Base-by-base conservation (phyloP, 1,140 invertebrate species). In the Planococcus citri region DNA sequence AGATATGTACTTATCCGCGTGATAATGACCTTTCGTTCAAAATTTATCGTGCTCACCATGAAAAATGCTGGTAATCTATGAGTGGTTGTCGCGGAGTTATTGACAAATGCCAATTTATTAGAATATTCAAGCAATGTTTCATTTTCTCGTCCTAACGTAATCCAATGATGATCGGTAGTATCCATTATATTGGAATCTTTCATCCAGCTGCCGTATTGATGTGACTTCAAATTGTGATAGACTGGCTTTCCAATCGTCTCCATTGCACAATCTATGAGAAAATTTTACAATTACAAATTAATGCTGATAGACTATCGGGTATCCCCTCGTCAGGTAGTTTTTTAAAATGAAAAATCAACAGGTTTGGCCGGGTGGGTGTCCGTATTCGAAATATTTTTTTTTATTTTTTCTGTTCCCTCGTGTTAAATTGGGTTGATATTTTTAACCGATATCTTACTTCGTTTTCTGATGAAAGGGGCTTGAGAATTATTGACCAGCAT, bases 161-260 rank as follows among this genome's bases (percentile, higher is more conserved):
- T 85, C 87, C 91, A 97, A 27, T 91, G 85, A 75, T 91, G 92
- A 38, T 91, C 86, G 0, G 79, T 79, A 25, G 81, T 80, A 12
- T 71, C 69, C 12, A 29, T 38, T 41, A 24, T 9, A 21, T 61
- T 79, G 0, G 91, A 80, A 76, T 97, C 94, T 73, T 87, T 82
- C 82, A 95, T 86, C 93, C 93, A 97, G 25, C 68, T 70, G 68
- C 69, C 70, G 51, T 57, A 70, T 2, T 82, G 80, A 72, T 87
- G 83, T 68, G 89, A 86, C 72, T 88, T 88, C 25, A 83, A 86
- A 10, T 89, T 85, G 76, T 92, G 87, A 76, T 90, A 94, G 0
- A 96, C 91, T 0, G 94, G 92, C 76, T 95, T 95, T 0, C 94
- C 94, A 60, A 96, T 88, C 0, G 91, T 90, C 74, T 92, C 91